These are phyloP conservation scores for Mesocentrotus franciscanus DNA, from an alignment of 53 echinoderm and acorn worm species.

Conservation along the genomic window DNA sequence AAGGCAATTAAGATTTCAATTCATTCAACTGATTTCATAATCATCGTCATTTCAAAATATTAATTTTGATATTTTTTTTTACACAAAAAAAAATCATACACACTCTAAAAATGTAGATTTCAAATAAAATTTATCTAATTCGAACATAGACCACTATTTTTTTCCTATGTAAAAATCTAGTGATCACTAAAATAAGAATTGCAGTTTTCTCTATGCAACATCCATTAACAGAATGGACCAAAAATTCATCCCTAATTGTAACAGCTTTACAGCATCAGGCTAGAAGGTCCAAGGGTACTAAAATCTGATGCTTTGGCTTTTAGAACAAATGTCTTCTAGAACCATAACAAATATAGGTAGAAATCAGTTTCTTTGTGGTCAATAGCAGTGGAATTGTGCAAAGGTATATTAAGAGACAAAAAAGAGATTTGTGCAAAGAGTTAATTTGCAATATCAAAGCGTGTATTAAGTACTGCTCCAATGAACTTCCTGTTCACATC, in stretches of 20 bases:
- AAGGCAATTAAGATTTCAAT: constrained; percentile 50
- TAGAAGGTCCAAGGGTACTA: background rate
- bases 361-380: background rate
- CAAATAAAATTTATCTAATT: background rate
- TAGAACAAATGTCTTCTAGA: background rate
- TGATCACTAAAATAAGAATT: background rate
- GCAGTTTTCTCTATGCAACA: background rate
- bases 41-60: background rate
- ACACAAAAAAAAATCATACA: background rate
- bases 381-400: background rate
- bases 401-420: background rate
- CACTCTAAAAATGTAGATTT: background rate
- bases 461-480: constrained; percentile 9
- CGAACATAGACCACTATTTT: background rate
- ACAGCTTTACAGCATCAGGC: background rate
- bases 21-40: constrained; percentile 23
- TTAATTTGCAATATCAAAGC: background rate
- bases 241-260: background rate
- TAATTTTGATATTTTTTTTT: no score
- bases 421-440: no score
- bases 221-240: background rate
- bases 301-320: background rate
- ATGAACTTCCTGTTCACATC: background rate
- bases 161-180: background rate
- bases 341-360: background rate